Evolutionary conservation across 2,888 invertebrate genomes (phyloP).

Genomic region (Monochamus alternatus): DNA sequence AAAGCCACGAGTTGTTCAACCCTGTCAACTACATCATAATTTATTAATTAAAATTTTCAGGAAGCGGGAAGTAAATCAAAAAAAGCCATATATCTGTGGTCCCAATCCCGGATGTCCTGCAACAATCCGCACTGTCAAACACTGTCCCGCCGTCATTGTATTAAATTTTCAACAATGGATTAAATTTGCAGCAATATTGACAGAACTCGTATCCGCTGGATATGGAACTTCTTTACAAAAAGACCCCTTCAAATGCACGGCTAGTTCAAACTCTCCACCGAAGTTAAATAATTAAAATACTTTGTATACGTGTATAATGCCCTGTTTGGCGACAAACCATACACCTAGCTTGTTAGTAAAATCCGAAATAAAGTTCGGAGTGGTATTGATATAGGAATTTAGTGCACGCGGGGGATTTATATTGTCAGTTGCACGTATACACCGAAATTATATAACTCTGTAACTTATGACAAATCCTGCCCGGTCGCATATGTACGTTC

Average conservation of each 20-base stretch:
- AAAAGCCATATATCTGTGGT: slow-evolving; percentile 23
- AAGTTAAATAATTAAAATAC: slow-evolving; percentile 39
- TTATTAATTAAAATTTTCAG: slow-evolving; percentile 33
- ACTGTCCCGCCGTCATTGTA: slow-evolving; percentile 23
- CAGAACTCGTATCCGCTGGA: slow-evolving; percentile 22
- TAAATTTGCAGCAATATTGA: slow-evolving; percentile 39
- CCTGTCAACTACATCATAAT: slow-evolving; percentile 28
- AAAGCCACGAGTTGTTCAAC: background rate
- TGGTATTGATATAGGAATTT: slow-evolving; percentile 26
- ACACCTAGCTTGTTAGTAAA: slow-evolving; percentile 25
- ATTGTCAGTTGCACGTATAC: slow-evolving; percentile 14
- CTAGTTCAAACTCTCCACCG: slow-evolving; percentile 18
- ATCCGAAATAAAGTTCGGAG: slow-evolving; percentile 18
- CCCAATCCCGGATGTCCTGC: slow-evolving; percentile 28
- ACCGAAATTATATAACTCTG: background rate
- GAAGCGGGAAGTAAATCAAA: slow-evolving; percentile 11
- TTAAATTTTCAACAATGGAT: slow-evolving; percentile 31
- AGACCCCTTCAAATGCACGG: slow-evolving; percentile 20
- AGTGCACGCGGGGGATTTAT: slow-evolving; percentile 12
- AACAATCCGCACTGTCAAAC: slow-evolving; percentile 18
- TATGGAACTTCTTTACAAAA: slow-evolving; percentile 35
- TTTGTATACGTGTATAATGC: slow-evolving; percentile 25
- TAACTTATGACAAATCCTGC: slow-evolving; percentile 6
- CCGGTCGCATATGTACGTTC: background rate
- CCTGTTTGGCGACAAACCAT: slow-evolving; percentile 31